Conservation (phyloP, 2,888 invertebrate species). For the Sinopyrophorus schimmeli region DNA sequence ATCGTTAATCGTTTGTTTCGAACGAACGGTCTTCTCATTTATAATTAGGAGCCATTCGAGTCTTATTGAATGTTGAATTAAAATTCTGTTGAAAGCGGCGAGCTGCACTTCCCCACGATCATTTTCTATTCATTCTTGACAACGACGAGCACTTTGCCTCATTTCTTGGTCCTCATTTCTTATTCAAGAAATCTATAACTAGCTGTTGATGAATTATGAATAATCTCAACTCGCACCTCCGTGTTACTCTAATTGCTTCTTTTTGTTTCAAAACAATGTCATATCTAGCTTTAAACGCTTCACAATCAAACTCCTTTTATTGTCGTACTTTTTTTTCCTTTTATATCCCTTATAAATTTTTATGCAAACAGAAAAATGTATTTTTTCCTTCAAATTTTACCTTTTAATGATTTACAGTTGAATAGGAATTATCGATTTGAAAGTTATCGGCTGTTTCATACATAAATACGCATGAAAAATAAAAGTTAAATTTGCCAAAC, state of each 20-base stretch:
- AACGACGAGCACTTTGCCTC: slow-evolving; percentile 48
- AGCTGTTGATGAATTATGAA: slow-evolving; percentile 53
- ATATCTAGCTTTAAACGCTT: not conserved
- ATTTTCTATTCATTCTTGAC: slow-evolving; percentile 51
- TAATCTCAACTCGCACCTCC: slow-evolving; percentile 44
- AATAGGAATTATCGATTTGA: no score
- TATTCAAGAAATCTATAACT: slow-evolving; percentile 53
- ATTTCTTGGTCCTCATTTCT: slow-evolving; percentile 51
- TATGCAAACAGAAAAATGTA: no score
- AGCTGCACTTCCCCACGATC: slow-evolving; percentile 48
- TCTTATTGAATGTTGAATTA: slow-evolving; percentile 42
- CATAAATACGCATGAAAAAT: no score
- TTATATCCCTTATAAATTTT: no score
- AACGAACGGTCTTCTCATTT: slow-evolving; percentile 39
- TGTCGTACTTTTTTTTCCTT: no score
- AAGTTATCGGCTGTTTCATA: no score
- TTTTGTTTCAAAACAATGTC: slow-evolving; percentile 19
- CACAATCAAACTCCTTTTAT: not conserved
- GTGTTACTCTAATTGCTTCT: slow-evolving; percentile 43
- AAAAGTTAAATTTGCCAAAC: no score
- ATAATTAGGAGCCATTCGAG: slow-evolving; percentile 38
- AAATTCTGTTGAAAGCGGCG: slow-evolving; percentile 39
- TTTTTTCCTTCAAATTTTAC: no score
- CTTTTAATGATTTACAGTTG: no score
- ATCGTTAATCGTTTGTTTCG: slow-evolving; percentile 42